Evolutionary conservation across 2,888 invertebrate genomes (phyloP).

Genomic region (Crioceris asparagi): DNA sequence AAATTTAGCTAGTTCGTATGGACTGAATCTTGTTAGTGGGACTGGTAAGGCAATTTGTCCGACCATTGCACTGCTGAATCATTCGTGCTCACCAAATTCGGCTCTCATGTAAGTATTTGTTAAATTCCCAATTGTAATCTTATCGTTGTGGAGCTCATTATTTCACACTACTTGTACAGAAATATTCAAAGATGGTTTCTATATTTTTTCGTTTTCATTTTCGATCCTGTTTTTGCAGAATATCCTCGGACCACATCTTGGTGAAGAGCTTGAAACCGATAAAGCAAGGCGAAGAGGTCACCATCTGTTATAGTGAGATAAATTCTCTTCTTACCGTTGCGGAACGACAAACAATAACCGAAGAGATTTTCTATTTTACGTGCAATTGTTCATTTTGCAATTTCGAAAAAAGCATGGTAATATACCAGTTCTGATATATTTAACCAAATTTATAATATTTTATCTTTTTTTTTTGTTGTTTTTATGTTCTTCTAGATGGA

Average conservation of each 20-base stretch:
- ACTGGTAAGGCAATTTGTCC: constrained; percentile 23
- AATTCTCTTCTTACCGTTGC: constrained; percentile 12
- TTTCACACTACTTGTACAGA: not conserved
- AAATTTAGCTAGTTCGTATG: constrained; percentile 13
- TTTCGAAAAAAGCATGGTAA: constrained; percentile 18
- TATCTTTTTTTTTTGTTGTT: not conserved
- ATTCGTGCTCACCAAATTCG: constrained; percentile 23
- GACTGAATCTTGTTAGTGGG: constrained; percentile 16
- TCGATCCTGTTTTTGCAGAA: too few species aligned
- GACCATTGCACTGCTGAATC: constrained; percentile 20
- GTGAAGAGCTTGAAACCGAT: constrained; percentile 21
- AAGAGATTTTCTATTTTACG: constrained; percentile 17
- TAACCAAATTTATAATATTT: not conserved
- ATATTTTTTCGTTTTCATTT: constrained; percentile 4
- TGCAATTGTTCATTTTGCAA: constrained; percentile 18
- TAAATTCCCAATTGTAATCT: too few species aligned
- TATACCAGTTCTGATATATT: not conserved
- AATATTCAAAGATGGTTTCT: not conserved
- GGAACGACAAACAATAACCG: constrained; percentile 16
- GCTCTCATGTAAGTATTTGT: constrained; percentile 20
- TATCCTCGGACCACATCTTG: constrained; percentile 16
- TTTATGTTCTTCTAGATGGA: constrained; percentile 13
- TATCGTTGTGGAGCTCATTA: too few species aligned
- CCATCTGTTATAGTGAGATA: constrained; percentile 21
- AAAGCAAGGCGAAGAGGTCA: constrained; percentile 20